Evolutionary conservation across 2,888 invertebrate species (phyloP).

Genomic region (Geotrupes spiniger): DNA sequence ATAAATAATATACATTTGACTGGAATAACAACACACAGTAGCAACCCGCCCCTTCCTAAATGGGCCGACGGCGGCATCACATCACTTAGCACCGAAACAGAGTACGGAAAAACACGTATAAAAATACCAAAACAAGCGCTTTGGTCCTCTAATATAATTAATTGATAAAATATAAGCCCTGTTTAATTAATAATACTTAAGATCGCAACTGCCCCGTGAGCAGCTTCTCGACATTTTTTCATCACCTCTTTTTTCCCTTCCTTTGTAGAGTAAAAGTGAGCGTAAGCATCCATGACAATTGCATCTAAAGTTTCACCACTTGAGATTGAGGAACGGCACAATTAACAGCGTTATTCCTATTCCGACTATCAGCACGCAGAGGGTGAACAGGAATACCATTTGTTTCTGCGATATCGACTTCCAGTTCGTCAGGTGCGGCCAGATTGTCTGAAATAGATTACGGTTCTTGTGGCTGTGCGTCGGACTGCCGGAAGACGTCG

Average conservation of each 20-base stretch:
- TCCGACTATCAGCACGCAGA: constrained; percentile 43
- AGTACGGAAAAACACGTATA: constrained; percentile 49
- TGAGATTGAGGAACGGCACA: constrained; percentile 18
- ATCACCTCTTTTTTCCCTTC: constrained; percentile 11
- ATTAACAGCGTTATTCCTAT: constrained; percentile 43
- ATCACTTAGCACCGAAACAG: constrained; percentile 49
- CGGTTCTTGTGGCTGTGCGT: constrained; percentile 24
- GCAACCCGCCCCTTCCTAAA: constrained; percentile 23
- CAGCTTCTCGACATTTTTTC: constrained; percentile 11
- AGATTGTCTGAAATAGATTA: constrained; percentile 17
- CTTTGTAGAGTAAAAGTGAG: constrained; percentile 23
- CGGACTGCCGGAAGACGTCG: constrained; percentile 31
- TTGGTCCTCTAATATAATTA: constrained; percentile 45
- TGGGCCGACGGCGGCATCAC: constrained; percentile 33
- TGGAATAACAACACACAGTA: constrained; percentile 47
- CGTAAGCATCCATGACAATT: constrained; percentile 26
- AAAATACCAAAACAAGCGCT: constrained; percentile 49
- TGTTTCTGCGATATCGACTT: constrained; percentile 58
- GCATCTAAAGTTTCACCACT: constrained; percentile 17
- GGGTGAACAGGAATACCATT: constrained; percentile 53
- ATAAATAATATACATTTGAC: constrained; percentile 45
- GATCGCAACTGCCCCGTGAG: constrained; percentile 23
- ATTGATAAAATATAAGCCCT: constrained; percentile 45
- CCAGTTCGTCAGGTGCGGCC: constrained; percentile 24
- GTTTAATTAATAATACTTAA: constrained; percentile 47